Percentiles rank a stretch among this genome's conserved stretches.
These are phyloP conservation scores for Canis aureus DNA, from an alignment of 2,113 vertebrate species.

Conservation along the genomic window DNA sequence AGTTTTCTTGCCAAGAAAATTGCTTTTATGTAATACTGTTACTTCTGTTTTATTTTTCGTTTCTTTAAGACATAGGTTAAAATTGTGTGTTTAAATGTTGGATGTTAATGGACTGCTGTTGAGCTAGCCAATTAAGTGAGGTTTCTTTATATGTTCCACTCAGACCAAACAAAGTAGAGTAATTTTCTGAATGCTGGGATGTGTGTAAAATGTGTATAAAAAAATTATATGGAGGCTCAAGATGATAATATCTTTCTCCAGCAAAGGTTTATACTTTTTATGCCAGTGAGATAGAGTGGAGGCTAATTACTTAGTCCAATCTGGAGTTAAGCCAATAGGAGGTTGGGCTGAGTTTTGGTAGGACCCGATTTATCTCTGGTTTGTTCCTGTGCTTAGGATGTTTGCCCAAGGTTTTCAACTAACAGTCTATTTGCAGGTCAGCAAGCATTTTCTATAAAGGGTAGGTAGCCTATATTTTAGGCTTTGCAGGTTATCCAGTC, in stretches of 20 bases:
- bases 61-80: neutral
- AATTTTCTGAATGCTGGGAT: slow-evolving; percentile 4
- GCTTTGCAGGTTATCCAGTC: too few relatives aligned
- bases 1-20: slow-evolving; percentile 40
- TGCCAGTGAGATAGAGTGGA: neutral
- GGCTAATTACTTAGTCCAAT: neutral
- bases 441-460: too few relatives aligned
- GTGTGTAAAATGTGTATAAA: neutral
- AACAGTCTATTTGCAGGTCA: too few relatives aligned
- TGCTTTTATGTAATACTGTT: neutral
- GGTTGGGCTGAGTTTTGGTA: neutral
- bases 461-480: too few relatives aligned
- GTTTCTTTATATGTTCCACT: neutral
- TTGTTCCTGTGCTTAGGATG: neutral
- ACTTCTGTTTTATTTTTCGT: slow-evolving; percentile 46
- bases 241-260: neutral
- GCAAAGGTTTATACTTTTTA: neutral
- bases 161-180: neutral
- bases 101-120: neutral
- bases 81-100: neutral
- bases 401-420: too few relatives aligned
- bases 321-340: neutral
- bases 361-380: neutral
- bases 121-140: neutral
- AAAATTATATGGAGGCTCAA: neutral